Evolutionary conservation across 2,113 vertebrate species (phyloP), one percentile per base, ranked within the genome.

Genomic region (Cygnus atratus): DNA sequence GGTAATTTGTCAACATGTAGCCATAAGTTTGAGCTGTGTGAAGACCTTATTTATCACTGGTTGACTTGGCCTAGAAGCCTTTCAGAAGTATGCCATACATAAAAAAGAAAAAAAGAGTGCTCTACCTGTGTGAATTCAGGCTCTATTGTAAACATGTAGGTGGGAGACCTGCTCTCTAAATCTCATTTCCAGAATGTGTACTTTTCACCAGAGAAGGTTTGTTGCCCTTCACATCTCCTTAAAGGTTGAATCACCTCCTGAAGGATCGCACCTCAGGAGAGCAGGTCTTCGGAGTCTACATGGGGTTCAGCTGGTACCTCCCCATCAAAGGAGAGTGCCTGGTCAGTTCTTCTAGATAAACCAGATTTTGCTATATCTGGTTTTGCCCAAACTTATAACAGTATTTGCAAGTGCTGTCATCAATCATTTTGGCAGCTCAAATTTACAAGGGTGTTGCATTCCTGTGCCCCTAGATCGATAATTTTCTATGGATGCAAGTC

Each of bases 1-100:
- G 48, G 82, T 35, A 62, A 87, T 88, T 95, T 93, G 84, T 94
- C 95, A 96, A n/a, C 77, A 91, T 8, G 41, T 20, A 97, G 90
- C 70, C 78, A 73, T 52, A 81, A 95, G 63, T 59, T 15, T 44
- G 41, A 95, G 52, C 33, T 75, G 52, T 26, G 16, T 44, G 54
- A 94, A 92, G 61, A 90, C 31, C 78, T 92, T 61, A 78, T 87
- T 96, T 87, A 93, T 94, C 85, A 95, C 4, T 31, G n/a, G 46
- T 28, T 91, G 58, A 91, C 48, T 44, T 54, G 12, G 55, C 17
- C 33, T 54, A 58, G 5, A 82, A 43, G 33, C 33, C 35, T 87
- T 57, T 35, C n/a, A n/a, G 46, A 75, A 63, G 26, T 55, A 63
- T 63, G 11, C 3, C 9, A 52, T 54, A 39, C 17, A 21, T 43